A percentile compares a stretch with the other conserved stretches of the same genome.
Evolutionary conservation across 2,888 invertebrate genomes (phyloP).

Genomic region (Agrotis clavis): DNA sequence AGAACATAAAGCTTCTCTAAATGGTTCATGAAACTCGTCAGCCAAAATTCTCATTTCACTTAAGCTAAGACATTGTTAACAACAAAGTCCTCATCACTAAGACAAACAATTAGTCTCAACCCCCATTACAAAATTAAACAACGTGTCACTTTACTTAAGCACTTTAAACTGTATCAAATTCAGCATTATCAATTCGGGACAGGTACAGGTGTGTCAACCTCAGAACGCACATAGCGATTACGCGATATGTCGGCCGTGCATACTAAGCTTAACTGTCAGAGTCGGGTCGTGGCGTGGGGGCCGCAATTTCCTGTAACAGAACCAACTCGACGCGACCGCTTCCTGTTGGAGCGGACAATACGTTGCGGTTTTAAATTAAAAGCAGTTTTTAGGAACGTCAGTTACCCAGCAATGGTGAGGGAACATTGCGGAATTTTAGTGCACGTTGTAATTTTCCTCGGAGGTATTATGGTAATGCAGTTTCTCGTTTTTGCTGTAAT

Average conservation of each 20-base stretch:
- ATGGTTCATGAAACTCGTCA: not conserved
- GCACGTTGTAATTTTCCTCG: conserved; percentile 42
- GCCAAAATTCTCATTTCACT: conserved; percentile 5
- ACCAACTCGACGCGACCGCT: conserved; percentile 69
- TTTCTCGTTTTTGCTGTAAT: conserved; percentile 55
- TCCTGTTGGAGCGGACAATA: conserved; percentile 73
- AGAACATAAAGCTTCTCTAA: not conserved
- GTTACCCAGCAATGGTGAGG: conserved; percentile 54
- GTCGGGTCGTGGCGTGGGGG: conserved; percentile 59
- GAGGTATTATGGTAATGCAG: conserved; percentile 59
- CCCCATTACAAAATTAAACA: conserved; percentile 55
- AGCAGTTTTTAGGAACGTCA: conserved; percentile 66
- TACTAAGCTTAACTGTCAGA: conserved; percentile 63
- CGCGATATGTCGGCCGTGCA: conserved; percentile 59
- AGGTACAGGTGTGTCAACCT: conserved; percentile 65
- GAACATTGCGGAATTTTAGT: conserved; percentile 55
- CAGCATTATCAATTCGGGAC: conserved; percentile 63
- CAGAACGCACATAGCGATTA: conserved; percentile 60
- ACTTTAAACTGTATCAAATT: conserved; percentile 50
- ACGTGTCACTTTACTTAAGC: conserved; percentile 44
- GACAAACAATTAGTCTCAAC: conserved; percentile 42
- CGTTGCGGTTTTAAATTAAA: conserved; percentile 75
- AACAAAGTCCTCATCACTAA: conserved; percentile 24
- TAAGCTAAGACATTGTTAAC: conserved; percentile 23
- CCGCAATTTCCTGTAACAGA: conserved; percentile 81